Evolutionary conservation across 2,888 invertebrate species (phyloP).

Genomic region (Gibbula magus): DNA sequence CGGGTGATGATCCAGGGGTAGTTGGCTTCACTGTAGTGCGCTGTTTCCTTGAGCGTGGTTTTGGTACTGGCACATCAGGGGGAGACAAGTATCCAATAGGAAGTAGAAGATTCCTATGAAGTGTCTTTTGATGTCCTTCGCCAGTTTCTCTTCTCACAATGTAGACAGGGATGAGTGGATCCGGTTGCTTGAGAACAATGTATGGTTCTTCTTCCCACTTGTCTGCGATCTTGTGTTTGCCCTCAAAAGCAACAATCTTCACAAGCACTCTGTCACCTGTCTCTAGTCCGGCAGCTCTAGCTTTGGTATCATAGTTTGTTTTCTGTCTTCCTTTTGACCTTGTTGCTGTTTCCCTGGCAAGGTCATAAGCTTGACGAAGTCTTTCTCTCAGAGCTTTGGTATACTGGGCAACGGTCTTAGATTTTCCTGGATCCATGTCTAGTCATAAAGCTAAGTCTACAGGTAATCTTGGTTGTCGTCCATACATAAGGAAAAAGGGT

Average conservation of each 20-base stretch:
- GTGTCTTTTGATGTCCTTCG: slow-evolving; percentile 4
- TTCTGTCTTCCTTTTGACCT: not conserved
- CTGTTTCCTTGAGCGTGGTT: not conserved
- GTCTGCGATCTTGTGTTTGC: slow-evolving; percentile 16
- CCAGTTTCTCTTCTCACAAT: not conserved
- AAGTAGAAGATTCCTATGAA: slow-evolving; percentile 15
- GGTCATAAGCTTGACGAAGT: slow-evolving; percentile 13
- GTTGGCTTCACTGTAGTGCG: not conserved
- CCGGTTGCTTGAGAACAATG: not conserved
- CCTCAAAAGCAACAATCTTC: too few relatives aligned
- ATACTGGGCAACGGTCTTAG: not conserved
- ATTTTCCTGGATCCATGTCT: too few relatives aligned
- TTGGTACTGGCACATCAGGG: too few relatives aligned
- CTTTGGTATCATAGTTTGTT: slow-evolving; percentile 15
- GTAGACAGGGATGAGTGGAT: slow-evolving; percentile 20
- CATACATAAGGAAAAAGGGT: slow-evolving; percentile 41
- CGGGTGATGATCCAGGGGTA: not conserved
- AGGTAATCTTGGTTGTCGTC: slow-evolving; percentile 37
- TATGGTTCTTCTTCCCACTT: slow-evolving; percentile 22
- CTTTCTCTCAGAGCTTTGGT: not conserved
- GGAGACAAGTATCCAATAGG: not conserved
- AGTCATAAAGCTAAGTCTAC: slow-evolving; percentile 37
- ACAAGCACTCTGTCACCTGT: slow-evolving; percentile 25
- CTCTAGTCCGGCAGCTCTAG: slow-evolving; percentile 8
- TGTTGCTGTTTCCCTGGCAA: not conserved